Conservation (phyloP, 2,888 invertebrate species). For the Meloe dianella region DNA sequence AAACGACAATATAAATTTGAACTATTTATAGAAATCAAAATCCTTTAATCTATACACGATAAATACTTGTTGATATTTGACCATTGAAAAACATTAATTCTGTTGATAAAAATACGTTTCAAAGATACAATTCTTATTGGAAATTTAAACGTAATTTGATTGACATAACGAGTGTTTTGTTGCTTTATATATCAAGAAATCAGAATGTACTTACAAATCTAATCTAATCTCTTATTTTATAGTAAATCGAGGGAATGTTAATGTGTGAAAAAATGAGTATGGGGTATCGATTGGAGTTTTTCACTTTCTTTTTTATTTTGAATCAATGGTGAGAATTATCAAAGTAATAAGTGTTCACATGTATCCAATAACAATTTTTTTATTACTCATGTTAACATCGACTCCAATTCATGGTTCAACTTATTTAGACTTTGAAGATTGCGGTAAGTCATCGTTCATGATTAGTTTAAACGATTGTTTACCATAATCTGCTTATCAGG, state of each 20-base stretch:
- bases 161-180: background rate
- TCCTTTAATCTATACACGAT: background rate
- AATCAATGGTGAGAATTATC: background rate
- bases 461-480: background rate
- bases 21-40: background rate
- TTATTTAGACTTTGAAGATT: conserved; percentile 5
- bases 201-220: background rate
- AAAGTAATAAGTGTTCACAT: too few relatives aligned
- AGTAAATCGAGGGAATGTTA: too few relatives aligned
- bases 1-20: too few relatives aligned
- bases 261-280: too few relatives aligned
- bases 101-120: too few relatives aligned
- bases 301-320: too few relatives aligned
- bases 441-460: background rate
- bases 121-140: too few relatives aligned
- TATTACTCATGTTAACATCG: background rate
- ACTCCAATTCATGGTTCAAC: background rate
- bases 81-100: too few relatives aligned
- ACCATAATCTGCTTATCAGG: background rate
- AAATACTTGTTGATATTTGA: background rate
- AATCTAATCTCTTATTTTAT: background rate
- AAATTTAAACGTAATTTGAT: background rate
- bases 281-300: too few relatives aligned
- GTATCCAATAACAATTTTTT: background rate
- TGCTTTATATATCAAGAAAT: background rate